Conservation (phyloP, 2,113 vertebrate genomes). For the Upupa epops region DNA sequence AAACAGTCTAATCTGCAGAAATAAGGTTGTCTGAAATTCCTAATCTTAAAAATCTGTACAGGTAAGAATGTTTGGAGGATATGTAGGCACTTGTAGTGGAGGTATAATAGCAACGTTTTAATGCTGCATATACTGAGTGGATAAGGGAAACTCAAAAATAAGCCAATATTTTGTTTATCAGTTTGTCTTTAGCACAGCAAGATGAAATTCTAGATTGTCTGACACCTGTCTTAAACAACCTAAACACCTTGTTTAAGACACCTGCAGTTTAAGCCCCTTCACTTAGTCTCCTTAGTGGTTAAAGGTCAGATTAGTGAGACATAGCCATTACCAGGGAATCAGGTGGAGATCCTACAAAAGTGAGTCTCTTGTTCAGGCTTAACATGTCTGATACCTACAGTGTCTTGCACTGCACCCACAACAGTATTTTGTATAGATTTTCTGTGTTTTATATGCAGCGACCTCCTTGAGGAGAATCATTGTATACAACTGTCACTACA, state of each 20-base stretch:
- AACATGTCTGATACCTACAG: too few species aligned
- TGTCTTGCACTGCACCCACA: neutral
- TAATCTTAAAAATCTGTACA: neutral
- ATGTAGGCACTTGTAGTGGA: accelerated
- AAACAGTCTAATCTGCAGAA: neutral
- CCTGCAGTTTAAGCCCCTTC: neutral
- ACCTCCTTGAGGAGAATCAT: neutral
- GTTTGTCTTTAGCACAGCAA: neutral
- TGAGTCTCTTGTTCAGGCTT: neutral
- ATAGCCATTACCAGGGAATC: neutral
- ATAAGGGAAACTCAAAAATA: neutral
- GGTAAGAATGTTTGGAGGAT: neutral
- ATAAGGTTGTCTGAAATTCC: neutral
- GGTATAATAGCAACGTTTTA: accelerated
- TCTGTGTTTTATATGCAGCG: neutral
- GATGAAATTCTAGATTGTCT: neutral
- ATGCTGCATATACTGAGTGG: accelerated
- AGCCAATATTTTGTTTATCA: neutral
- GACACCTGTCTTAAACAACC: too few species aligned
- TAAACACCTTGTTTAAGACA: accelerated
- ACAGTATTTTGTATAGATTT: neutral
- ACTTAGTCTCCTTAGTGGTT: neutral
- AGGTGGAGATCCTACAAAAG: neutral
- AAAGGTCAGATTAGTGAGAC: neutral
- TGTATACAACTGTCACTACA: neutral